These are phyloP conservation scores for Bibio marci DNA, from an alignment of 2,888 invertebrate genomes.

Conservation along the genomic window DNA sequence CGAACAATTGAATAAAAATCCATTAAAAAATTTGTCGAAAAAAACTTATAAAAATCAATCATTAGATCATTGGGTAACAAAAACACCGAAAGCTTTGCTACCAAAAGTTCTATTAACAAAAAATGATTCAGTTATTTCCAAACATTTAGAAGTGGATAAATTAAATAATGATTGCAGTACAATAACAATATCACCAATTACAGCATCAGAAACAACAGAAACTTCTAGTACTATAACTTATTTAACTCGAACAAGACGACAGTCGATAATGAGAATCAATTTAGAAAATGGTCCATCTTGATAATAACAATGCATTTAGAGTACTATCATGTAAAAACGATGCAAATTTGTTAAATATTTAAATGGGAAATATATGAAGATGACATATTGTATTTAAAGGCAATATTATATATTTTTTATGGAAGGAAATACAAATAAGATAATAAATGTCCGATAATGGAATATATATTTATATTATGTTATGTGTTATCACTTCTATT, in stretches of 20 bases:
- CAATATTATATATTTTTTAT: too few species aligned
- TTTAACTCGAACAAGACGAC: constrained; percentile 8
- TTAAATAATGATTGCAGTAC: too few species aligned
- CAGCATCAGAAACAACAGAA: constrained; percentile 2
- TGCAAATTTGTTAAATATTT: too few species aligned
- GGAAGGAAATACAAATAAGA: too few species aligned
- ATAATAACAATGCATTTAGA: constrained; percentile 4
- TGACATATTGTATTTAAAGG: too few species aligned
- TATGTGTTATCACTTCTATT: too few species aligned
- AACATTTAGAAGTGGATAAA: neutral
- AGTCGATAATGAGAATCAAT: constrained; percentile 8
- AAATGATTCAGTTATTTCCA: neutral
- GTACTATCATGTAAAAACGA: too few species aligned
- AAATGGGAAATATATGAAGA: too few species aligned
- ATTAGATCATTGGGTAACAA: constrained; percentile 13
- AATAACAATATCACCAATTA: too few species aligned
- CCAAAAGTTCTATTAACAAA: neutral
- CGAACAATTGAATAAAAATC: too few species aligned
- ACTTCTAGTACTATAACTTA: neutral
- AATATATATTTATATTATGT: too few species aligned
- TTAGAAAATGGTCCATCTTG: constrained; percentile 11
- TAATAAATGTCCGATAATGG: too few species aligned
- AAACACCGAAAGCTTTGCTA: constrained; percentile 8
- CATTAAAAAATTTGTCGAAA: constrained; percentile 1
- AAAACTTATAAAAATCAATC: constrained; percentile 11